A percentile compares a stretch with the other conserved stretches of the same genome.
Evolutionary conservation across 2,888 invertebrate species (phyloP).

Genomic region (Slavum lentiscoides): DNA sequence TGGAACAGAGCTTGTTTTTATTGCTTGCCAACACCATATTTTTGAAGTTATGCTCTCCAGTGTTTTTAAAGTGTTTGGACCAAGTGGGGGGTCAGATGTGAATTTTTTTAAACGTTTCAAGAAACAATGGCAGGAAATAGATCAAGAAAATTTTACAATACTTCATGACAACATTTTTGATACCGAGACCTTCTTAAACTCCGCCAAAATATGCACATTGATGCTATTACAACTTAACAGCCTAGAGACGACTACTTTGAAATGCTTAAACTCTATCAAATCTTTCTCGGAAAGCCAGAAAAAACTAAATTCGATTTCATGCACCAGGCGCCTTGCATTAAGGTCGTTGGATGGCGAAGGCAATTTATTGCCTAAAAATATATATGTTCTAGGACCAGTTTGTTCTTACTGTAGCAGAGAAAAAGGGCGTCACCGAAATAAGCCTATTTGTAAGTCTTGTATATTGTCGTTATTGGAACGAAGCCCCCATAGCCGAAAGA

Average conservation of each 20-base stretch:
- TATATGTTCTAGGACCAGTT: background rate
- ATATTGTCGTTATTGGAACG: background rate
- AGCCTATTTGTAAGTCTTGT: background rate
- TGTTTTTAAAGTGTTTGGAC: too few species aligned
- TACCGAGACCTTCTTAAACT: background rate
- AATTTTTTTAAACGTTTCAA: background rate
- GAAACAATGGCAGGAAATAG: background rate
- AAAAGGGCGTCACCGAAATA: background rate
- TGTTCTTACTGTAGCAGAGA: background rate
- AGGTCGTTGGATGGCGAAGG: background rate
- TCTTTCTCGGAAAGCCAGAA: background rate
- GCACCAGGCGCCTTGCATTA: background rate
- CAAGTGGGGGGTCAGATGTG: background rate
- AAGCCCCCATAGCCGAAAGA: background rate
- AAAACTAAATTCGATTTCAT: background rate
- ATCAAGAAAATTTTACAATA: background rate
- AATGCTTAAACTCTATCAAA: background rate
- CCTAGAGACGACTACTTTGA: background rate
- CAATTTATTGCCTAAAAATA: slow-evolving; percentile 1
- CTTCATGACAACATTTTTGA: background rate
- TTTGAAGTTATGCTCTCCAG: background rate
- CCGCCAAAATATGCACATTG: background rate
- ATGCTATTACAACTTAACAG: background rate
- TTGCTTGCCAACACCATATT: background rate
- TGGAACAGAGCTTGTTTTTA: too few species aligned